Evolutionary conservation across 1,140 invertebrate species (phyloP).

Genomic region (Neuroterus valhalla): DNA sequence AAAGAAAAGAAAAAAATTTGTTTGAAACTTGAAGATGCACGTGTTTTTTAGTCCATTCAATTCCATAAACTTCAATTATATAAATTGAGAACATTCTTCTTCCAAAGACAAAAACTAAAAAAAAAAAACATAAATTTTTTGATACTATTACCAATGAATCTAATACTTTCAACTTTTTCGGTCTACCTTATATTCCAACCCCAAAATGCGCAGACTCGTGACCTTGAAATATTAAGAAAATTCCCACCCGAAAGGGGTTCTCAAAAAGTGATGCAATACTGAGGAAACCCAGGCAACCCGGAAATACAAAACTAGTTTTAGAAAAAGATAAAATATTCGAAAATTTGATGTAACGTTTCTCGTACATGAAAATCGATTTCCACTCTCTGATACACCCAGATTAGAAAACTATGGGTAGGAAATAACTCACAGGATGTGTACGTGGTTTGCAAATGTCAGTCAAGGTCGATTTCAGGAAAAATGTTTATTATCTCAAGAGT

Average conservation of each 20-base stretch:
- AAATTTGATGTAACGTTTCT: background rate
- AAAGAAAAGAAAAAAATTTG: too few species aligned
- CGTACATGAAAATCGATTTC: too few species aligned
- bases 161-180: background rate
- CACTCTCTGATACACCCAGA: too few species aligned
- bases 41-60: too few species aligned
- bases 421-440: background rate
- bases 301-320: background rate
- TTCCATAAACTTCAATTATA: too few species aligned
- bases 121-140: too few species aligned
- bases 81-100: too few species aligned
- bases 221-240: too few species aligned
- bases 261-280: slow-evolving; percentile 1
- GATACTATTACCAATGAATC: too few species aligned
- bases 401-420: background rate
- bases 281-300: background rate
- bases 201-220: background rate
- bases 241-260: slow-evolving; percentile 14
- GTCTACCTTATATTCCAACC: background rate
- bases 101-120: too few species aligned
- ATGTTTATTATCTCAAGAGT: background rate
- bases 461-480: slow-evolving; percentile 55
- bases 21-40: too few species aligned
- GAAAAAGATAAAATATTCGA: background rate
- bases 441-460: slow-evolving; percentile 56